These are phyloP conservation scores for Zygothrica quintamaculata DNA, from an alignment of 2,888 invertebrate species.

Conservation along the genomic window DNA sequence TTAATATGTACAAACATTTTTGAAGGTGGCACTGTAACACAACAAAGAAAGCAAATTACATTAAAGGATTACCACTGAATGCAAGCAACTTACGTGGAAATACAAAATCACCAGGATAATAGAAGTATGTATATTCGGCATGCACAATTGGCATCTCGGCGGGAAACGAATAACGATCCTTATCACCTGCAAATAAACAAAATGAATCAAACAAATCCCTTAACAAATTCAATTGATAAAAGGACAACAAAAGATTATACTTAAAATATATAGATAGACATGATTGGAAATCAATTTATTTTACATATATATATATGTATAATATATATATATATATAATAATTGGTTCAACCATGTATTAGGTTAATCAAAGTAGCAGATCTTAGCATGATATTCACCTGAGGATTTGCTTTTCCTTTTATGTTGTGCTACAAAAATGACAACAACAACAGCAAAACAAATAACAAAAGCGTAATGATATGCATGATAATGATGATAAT, in stretches of 20 bases:
- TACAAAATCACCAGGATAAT: slow-evolving; percentile 95
- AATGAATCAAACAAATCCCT: slow-evolving; percentile 12
- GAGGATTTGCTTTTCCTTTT: slow-evolving; percentile 86
- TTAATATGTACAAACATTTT: slow-evolving; percentile 96
- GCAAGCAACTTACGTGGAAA: slow-evolving; percentile 90
- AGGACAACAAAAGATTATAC: slow-evolving; percentile 3
- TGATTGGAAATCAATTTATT: slow-evolving; percentile 20
- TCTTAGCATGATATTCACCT: slow-evolving; percentile 81
- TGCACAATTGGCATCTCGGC: slow-evolving; percentile 96
- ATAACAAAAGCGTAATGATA: slow-evolving; percentile 54
- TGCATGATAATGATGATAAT: slow-evolving; percentile 12
- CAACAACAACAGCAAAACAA: slow-evolving; percentile 51
- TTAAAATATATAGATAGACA: slow-evolving; percentile 13
- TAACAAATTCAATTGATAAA: neutral
- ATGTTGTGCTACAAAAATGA: slow-evolving; percentile 85
- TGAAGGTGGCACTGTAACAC: slow-evolving; percentile 93
- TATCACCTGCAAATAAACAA: slow-evolving; percentile 86
- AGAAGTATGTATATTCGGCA: slow-evolving; percentile 97
- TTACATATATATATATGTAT: neutral
- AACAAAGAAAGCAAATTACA: slow-evolving; percentile 86
- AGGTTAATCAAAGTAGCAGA: neutral
- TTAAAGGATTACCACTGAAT: no score
- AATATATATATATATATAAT: neutral
- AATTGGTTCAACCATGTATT: neutral
- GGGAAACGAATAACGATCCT: slow-evolving; percentile 92